A percentile compares a stretch with the other conserved stretches of the same genome.
These are phyloP conservation scores for Seira musarum DNA, from an alignment of 2,888 invertebrate species.

Conservation along the genomic window DNA sequence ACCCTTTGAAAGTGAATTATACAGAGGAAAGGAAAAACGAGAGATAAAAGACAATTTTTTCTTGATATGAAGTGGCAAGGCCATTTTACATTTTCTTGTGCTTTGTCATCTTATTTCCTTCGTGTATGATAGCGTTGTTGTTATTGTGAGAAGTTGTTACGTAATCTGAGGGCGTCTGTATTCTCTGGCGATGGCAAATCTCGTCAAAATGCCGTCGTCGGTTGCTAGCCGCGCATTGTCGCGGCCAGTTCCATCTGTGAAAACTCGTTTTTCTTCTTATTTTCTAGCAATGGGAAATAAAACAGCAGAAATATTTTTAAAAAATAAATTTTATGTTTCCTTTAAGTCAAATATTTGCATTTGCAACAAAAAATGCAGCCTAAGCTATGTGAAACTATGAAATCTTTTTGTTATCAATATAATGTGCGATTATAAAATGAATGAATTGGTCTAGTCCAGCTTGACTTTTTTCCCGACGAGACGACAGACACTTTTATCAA, in stretches of 20 bases:
- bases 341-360: conserved; percentile 14
- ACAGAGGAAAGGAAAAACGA: conserved; percentile 21
- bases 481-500: background rate
- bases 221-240: background rate
- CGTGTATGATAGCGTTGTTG: too few relatives aligned
- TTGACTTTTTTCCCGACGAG: background rate
- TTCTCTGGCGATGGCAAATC: background rate
- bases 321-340: background rate
- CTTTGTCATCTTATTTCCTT: conserved; percentile 30
- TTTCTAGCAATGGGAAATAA: background rate
- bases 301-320: conserved; percentile 4
- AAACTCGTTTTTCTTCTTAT: background rate
- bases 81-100: conserved; percentile 25
- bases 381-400: background rate
- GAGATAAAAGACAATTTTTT: conserved; percentile 14
- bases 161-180: background rate
- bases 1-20: conserved; percentile 30
- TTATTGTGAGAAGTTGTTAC: background rate
- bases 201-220: background rate
- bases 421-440: background rate
- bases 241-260: background rate
- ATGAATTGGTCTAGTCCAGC: background rate
- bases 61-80: conserved; percentile 38
- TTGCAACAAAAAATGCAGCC: background rate
- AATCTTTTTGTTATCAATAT: background rate